Percentiles rank a stretch among this genome's conserved stretches.
Conservation (phyloP, 2,113 vertebrate genomes). For the Petromus typicus region DNA sequence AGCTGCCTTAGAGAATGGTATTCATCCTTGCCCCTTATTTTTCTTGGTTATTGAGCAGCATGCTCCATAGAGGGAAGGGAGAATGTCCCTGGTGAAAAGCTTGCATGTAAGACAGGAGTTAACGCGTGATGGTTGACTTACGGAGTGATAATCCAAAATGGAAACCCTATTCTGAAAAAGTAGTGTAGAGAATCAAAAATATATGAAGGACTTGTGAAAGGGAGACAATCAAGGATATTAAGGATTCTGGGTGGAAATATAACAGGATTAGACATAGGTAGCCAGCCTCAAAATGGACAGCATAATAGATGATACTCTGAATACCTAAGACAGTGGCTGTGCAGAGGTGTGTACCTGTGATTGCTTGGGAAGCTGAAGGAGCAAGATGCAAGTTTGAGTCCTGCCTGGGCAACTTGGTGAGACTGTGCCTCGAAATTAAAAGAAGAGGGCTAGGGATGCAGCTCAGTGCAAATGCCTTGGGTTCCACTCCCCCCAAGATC, state of each 20-base stretch:
- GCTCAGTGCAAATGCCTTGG: neutral
- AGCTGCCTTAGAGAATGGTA: neutral
- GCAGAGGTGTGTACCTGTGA: neutral
- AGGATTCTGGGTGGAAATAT: neutral
- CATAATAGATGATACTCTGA: neutral
- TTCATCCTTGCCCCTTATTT: neutral
- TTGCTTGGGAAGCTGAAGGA: neutral
- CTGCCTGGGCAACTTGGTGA: neutral
- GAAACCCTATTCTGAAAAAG: neutral
- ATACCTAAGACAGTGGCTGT: neutral
- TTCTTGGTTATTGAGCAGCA: neutral
- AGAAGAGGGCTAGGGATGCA: neutral
- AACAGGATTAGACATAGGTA: neutral
- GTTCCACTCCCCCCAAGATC: neutral
- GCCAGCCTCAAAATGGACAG: neutral
- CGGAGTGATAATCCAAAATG: neutral
- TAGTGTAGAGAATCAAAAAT: constrained; percentile 17
- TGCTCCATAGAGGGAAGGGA: neutral
- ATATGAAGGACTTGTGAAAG: constrained; percentile 15
- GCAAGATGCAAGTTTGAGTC: neutral
- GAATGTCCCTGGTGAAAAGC: neutral
- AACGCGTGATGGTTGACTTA: neutral
- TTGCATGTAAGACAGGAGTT: neutral
- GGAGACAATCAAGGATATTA: neutral
- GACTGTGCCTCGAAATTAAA: neutral